Conservation (phyloP, 2,113 vertebrate genomes). For the Amazona guildingii region DNA sequence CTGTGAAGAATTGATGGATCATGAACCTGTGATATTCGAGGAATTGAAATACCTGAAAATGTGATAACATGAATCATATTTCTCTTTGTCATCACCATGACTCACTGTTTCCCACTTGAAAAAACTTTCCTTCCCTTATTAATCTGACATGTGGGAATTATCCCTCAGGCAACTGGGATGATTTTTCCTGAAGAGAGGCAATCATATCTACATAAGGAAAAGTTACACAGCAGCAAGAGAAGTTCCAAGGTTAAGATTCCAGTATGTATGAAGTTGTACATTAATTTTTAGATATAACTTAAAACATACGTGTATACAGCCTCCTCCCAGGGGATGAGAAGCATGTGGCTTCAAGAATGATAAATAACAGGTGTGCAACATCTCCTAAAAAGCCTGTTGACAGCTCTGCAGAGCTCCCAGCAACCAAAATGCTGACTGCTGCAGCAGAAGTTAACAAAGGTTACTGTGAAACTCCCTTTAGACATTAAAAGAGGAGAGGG, state of each 20-base stretch:
- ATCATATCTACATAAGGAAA: not conserved
- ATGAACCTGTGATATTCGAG: not conserved
- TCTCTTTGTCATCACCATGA: slow-evolving; percentile 35
- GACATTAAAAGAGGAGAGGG: not conserved
- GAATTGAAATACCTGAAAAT: slow-evolving; percentile 31
- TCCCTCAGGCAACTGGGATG: not conserved
- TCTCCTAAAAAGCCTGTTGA: slow-evolving; percentile 5
- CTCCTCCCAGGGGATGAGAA: not conserved
- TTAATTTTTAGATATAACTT: not conserved
- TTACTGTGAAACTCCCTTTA: not conserved
- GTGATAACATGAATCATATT: slow-evolving; percentile 46
- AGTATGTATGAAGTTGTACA: not conserved
- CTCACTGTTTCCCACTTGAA: slow-evolving; percentile 9
- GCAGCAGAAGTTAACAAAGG: not conserved
- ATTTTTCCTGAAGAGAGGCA: not conserved
- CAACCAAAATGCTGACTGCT: not conserved
- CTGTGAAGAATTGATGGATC: not conserved
- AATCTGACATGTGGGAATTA: not conserved
- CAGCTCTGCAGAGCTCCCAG: not conserved
- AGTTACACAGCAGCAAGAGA: not conserved
- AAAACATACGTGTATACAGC: not conserved
- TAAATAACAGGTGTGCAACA: slow-evolving; percentile 26
- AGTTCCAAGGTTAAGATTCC: not conserved
- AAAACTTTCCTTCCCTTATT: not conserved
- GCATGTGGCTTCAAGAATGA: not conserved